These are phyloP conservation scores for Indicator maculatus DNA, from an alignment of 2,113 vertebrate species.

Conservation along the genomic window DNA sequence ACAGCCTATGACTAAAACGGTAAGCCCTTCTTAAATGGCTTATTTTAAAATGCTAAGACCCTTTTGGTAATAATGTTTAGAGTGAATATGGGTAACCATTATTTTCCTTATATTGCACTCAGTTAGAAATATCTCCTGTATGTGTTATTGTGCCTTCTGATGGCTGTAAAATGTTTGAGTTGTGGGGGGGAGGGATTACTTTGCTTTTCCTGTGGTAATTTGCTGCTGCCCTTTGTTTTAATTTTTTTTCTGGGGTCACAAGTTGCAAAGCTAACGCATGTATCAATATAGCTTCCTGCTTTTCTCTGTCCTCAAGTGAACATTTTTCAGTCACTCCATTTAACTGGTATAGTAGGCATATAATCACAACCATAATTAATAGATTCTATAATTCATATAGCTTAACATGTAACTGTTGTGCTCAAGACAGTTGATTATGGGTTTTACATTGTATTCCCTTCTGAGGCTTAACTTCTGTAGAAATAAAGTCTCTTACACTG, in stretches of 20 bases:
- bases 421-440: neutral
- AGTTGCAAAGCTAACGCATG: slow-evolving; percentile 44
- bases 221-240: slow-evolving; percentile 45
- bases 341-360: slow-evolving; percentile 14
- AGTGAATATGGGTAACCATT: neutral
- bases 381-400: neutral
- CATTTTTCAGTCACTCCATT: neutral
- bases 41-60: slow-evolving; percentile 65
- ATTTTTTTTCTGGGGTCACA: slow-evolving; percentile 41
- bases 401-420: neutral
- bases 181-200: slow-evolving; percentile 18
- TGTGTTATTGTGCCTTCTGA: slow-evolving; percentile 57
- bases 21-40: slow-evolving; percentile 60
- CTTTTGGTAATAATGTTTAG: slow-evolving; percentile 63
- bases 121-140: slow-evolving; percentile 55
- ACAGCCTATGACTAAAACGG: slow-evolving; percentile 65
- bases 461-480: neutral
- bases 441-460: neutral
- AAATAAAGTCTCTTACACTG: neutral
- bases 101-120: slow-evolving; percentile 44
- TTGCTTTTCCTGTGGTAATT: slow-evolving; percentile 58
- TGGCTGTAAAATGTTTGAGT: slow-evolving; percentile 48
- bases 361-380: slow-evolving; percentile 39
- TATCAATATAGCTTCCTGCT: slow-evolving; percentile 45
- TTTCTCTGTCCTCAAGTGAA: slow-evolving; percentile 25